A percentile compares a stretch with the other conserved stretches of the same genome.
These are phyloP conservation scores for Bufo bufo DNA, from an alignment of 2,113 vertebrate genomes.

Conservation along the genomic window DNA sequence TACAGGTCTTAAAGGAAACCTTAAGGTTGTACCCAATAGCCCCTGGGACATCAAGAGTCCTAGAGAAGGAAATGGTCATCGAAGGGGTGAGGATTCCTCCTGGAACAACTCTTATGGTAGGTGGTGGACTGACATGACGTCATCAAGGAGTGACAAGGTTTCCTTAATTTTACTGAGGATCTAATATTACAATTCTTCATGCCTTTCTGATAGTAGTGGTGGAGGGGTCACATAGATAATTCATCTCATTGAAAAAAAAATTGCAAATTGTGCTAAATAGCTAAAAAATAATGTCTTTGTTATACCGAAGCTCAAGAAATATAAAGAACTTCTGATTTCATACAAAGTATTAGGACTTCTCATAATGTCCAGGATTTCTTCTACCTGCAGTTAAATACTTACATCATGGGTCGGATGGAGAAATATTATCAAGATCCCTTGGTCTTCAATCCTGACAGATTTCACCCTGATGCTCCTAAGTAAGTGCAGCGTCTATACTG, in stretches of 20 bases:
- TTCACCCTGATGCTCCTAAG: constrained; percentile 84
- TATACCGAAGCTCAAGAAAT: not conserved
- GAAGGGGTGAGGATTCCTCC: constrained; percentile 76
- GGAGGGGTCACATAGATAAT: too few species aligned
- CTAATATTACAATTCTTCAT: not conserved
- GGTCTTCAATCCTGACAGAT: constrained; percentile 89
- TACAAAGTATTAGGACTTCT: not conserved
- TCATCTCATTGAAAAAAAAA: too few species aligned
- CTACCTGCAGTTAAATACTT: constrained; percentile 77
- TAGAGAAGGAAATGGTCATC: constrained; percentile 73
- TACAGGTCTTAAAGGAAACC: constrained; percentile 87
- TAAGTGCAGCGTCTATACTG: constrained; percentile 67
- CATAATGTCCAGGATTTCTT: not conserved
- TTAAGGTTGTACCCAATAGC: constrained; percentile 83
- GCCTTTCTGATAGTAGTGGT: too few species aligned
- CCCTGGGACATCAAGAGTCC: constrained; percentile 75
- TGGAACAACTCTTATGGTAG: constrained; percentile 65
- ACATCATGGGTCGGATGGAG: constrained; percentile 80
- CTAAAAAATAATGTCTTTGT: not conserved
- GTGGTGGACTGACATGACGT: constrained; percentile 39
- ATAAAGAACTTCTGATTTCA: not conserved
- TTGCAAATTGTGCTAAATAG: too few species aligned
- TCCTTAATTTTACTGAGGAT: not conserved
- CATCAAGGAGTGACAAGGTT: not conserved
- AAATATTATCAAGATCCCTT: constrained; percentile 86